A percentile compares a stretch with the other conserved stretches of the same genome.
phyloP scores from a whole-genome alignment of 2,797 vertebrate species.

The Synanceia verrucosa region DNA sequence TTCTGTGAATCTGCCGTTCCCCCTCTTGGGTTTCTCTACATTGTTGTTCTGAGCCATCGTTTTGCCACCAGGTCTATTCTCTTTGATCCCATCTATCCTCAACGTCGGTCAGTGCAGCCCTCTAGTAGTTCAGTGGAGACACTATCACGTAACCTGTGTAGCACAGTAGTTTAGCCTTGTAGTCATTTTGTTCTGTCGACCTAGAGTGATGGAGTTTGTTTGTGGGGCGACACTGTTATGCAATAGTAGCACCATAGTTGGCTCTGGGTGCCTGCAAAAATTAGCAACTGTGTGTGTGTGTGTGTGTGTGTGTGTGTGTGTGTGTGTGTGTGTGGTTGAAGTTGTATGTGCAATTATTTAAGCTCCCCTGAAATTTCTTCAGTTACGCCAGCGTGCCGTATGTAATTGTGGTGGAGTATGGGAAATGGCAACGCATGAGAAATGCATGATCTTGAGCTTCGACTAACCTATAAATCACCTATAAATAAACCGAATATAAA shows the following conservation, averaged over 20 bases:
- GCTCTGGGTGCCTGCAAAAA: not conserved
- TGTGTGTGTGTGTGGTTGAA: not conserved
- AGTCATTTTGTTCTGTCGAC: conserved; percentile 16
- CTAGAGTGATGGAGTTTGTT: conserved; percentile 1
- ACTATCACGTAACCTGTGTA: conserved; percentile 51
- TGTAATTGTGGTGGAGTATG: conserved; percentile 8
- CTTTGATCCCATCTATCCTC: conserved; percentile 54
- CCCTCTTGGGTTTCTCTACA: not conserved
- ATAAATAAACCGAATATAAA: too few relatives aligned
- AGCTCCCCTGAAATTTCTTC: conserved; percentile 15
- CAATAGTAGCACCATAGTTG: not conserved
- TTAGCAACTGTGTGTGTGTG: not conserved
- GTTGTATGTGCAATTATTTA: conserved; percentile 13
- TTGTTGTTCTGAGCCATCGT: conserved; percentile 9
- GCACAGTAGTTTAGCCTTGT: conserved; percentile 49
- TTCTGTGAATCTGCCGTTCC: not conserved
- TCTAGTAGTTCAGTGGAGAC: conserved; percentile 19
- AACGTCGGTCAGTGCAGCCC: conserved; percentile 7
- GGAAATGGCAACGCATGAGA: conserved; percentile 11
- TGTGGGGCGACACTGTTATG: not conserved
- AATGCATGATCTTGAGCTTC: not conserved
- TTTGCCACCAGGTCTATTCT: conserved; percentile 9
- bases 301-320: not conserved
- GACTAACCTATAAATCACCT: not conserved
- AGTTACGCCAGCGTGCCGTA: conserved; percentile 15